Percentiles rank a stretch among this genome's conserved stretches.
phyloP scores from a whole-genome alignment of 2,797 vertebrate species.

The Botia almorhae region DNA sequence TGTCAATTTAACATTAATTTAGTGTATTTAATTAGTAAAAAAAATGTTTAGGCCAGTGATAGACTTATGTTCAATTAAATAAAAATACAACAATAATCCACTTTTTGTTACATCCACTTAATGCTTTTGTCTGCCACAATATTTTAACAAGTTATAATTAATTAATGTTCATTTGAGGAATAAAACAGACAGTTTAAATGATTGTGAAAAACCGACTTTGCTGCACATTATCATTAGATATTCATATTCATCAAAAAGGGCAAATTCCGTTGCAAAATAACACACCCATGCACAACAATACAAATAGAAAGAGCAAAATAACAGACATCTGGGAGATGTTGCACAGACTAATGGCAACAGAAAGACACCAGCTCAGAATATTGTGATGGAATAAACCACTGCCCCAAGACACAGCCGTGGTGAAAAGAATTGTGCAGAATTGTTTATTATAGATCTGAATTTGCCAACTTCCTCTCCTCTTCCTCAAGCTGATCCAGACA shows the following conservation, averaged over 20 bases:
- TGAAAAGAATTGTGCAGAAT: neutral
- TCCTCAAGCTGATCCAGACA: neutral
- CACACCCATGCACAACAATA: neutral
- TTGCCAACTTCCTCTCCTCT: neutral
- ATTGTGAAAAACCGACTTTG: neutral
- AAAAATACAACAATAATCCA: too few relatives aligned
- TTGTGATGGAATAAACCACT: neutral
- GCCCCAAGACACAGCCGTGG: neutral
- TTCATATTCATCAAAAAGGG: neutral
- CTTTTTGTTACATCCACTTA: too few relatives aligned
- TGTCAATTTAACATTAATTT: too few relatives aligned
- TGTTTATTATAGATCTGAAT: neutral
- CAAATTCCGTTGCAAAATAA: neutral
- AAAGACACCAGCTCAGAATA: conserved; percentile 4
- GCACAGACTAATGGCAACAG: neutral
- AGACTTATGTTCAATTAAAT: too few relatives aligned
- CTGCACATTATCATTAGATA: too few relatives aligned
- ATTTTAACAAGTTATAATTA: too few relatives aligned
- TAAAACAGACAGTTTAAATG: neutral
- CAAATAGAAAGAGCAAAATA: neutral
- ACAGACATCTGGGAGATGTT: conserved; percentile 1
- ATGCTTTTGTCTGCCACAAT: too few relatives aligned
- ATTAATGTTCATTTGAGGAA: too few relatives aligned
- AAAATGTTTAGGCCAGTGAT: too few relatives aligned
- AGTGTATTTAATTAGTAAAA: too few relatives aligned